phyloP scores from a whole-genome alignment of 2,797 vertebrate species.

The Epinephelus malabaricus region DNA sequence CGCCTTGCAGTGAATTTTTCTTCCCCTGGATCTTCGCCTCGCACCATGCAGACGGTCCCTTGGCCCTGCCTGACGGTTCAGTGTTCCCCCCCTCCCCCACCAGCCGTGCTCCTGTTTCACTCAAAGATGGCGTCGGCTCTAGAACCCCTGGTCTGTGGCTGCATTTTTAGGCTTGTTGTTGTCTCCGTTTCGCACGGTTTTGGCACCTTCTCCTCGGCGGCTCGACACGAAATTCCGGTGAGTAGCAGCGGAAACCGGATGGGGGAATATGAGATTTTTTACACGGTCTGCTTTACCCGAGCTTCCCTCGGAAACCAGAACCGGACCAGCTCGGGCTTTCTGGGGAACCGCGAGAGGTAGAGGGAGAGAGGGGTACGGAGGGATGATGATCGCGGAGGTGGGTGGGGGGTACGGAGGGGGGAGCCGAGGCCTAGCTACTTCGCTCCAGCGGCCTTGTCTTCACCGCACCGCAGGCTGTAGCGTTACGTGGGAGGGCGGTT shows the following conservation, averaged over 20 bases:
- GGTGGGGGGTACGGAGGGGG: slow-evolving; percentile 58
- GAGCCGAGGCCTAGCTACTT: slow-evolving; percentile 82
- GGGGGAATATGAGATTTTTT: slow-evolving; percentile 31
- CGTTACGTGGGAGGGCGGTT: slow-evolving; percentile 81
- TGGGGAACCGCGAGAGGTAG: slow-evolving; percentile 85
- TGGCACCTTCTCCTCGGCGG: slow-evolving; percentile 77
- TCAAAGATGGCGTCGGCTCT: slow-evolving; percentile 91
- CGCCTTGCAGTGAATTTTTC: slow-evolving; percentile 81
- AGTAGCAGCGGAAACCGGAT: slow-evolving; percentile 74
- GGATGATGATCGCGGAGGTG: slow-evolving; percentile 80
- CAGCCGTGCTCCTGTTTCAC: slow-evolving; percentile 88
- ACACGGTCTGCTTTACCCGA: slow-evolving; percentile 55
- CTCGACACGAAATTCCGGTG: slow-evolving; percentile 85
- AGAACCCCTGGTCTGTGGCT: slow-evolving; percentile 87
- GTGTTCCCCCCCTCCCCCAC: slow-evolving; percentile 87
- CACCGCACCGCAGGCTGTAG: slow-evolving; percentile 77
- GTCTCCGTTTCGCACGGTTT: slow-evolving; percentile 83
- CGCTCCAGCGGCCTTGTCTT: slow-evolving; percentile 86
- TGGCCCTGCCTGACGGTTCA: slow-evolving; percentile 78
- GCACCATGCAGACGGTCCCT: slow-evolving; percentile 88
- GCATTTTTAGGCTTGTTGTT: slow-evolving; percentile 89
- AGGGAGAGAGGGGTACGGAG: slow-evolving; percentile 80
- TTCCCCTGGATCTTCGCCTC: slow-evolving; percentile 73
- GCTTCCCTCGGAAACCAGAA: slow-evolving; percentile 78
- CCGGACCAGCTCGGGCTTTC: slow-evolving; percentile 84